A percentile compares a stretch with the other conserved stretches of the same genome.
These are phyloP conservation scores for Rhogogaster chlorosoma DNA, from an alignment of 2,888 invertebrate species.

Conservation along the genomic window DNA sequence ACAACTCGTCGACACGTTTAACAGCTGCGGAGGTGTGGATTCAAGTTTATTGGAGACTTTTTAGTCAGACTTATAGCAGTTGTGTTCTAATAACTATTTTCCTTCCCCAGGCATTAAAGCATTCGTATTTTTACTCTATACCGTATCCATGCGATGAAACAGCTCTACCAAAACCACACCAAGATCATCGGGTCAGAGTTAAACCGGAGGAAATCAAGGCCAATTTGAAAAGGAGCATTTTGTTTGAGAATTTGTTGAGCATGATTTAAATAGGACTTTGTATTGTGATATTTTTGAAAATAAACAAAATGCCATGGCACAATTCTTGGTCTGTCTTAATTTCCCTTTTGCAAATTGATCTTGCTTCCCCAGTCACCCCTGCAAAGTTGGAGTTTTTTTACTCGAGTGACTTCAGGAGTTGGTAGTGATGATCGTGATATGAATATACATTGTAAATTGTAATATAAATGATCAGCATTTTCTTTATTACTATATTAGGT, in stretches of 20 bases:
- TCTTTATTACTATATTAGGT: constrained; percentile 56
- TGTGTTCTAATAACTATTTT: constrained; percentile 46
- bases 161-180: constrained; percentile 85
- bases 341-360: background rate
- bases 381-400: background rate
- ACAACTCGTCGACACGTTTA: constrained; percentile 88
- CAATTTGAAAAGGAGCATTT: constrained; percentile 63
- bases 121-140: constrained; percentile 85
- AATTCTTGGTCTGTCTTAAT: background rate
- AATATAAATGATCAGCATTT: constrained; percentile 69
- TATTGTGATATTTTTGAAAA: background rate
- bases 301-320: background rate
- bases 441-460: constrained; percentile 60
- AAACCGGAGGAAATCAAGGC: constrained; percentile 70
- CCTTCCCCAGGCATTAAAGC: constrained; percentile 84
- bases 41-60: background rate
- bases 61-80: constrained; percentile 25
- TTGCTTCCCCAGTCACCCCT: background rate
- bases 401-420: background rate
- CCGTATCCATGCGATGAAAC: constrained; percentile 84
- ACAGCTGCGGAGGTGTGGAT: constrained; percentile 84
- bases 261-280: background rate
- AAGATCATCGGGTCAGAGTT: constrained; percentile 70
- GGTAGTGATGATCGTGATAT: background rate
- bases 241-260: constrained; percentile 69